phyloP scores from a whole-genome alignment of 2,888 invertebrate genomes.

The Leptogaster cylindrica region DNA sequence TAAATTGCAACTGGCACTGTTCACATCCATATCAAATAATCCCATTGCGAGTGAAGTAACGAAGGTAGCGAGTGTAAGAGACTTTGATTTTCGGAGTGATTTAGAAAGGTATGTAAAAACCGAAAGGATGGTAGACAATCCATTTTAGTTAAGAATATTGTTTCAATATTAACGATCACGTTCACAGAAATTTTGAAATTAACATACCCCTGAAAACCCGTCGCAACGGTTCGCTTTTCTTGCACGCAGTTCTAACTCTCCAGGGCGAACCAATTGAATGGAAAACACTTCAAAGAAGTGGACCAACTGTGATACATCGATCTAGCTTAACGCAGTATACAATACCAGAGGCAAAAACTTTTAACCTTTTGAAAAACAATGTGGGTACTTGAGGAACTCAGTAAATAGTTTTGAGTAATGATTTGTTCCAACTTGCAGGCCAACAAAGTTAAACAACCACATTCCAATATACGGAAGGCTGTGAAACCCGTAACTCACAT shows the following conservation, averaged over 20 bases:
- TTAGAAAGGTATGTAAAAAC: slow-evolving; percentile 63
- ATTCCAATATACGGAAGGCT: background rate
- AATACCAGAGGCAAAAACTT: slow-evolving; percentile 76
- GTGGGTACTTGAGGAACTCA: slow-evolving; percentile 48
- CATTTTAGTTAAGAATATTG: background rate
- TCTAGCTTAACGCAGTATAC: slow-evolving; percentile 75
- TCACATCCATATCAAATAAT: slow-evolving; percentile 68
- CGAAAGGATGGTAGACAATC: too few species aligned
- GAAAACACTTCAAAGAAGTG: slow-evolving; percentile 65
- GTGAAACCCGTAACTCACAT: slow-evolving; percentile 76
- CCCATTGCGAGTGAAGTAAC: slow-evolving; percentile 67
- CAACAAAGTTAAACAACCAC: too few species aligned
- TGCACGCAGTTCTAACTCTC: slow-evolving; percentile 76
- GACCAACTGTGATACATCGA: slow-evolving; percentile 69
- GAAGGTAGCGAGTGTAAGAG: slow-evolving; percentile 67
- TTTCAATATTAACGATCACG: background rate
- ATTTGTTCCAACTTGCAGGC: too few species aligned
- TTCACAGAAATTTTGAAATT: slow-evolving; percentile 69
- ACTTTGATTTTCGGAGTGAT: slow-evolving; percentile 71
- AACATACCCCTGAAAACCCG: slow-evolving; percentile 76
- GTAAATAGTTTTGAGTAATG: too few species aligned
- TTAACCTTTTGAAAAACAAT: slow-evolving; percentile 71
- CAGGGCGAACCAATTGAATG: slow-evolving; percentile 66
- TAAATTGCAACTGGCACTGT: slow-evolving; percentile 72
- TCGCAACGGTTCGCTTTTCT: slow-evolving; percentile 82